phyloP scores from a whole-genome alignment of 1,140 invertebrate species.

The Melanaphis sacchari region DNA sequence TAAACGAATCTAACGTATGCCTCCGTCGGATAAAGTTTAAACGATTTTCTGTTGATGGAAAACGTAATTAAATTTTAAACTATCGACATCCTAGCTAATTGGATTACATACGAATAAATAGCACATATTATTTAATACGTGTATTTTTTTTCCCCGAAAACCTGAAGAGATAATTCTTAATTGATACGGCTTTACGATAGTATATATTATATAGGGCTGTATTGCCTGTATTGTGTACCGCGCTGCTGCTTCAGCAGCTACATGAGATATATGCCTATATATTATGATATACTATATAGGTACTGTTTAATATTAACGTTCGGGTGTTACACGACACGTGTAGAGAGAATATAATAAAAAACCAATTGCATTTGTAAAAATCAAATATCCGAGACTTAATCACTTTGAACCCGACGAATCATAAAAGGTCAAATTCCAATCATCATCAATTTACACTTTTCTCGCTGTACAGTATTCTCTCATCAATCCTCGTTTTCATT shows the following conservation, averaged over 20 bases:
- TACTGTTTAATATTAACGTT: background rate
- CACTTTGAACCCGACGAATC: conserved; percentile 42
- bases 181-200: too few relatives aligned
- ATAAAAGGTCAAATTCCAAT: conserved; percentile 44
- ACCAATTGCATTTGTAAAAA: conserved; percentile 32
- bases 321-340: conserved; percentile 7
- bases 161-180: background rate
- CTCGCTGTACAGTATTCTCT: background rate
- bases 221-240: background rate
- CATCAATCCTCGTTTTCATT: conserved; percentile 32
- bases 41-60: background rate
- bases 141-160: background rate
- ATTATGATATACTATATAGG: too few relatives aligned
- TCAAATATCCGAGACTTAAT: conserved; percentile 6
- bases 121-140: too few relatives aligned
- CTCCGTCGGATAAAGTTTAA: too few relatives aligned
- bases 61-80: background rate
- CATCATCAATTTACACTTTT: conserved; percentile 37
- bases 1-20: background rate
- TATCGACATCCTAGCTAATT: background rate
- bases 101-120: background rate
- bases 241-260: background rate
- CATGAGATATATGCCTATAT: too few relatives aligned
- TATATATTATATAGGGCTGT: too few relatives aligned
- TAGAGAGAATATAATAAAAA: background rate